phyloP scores from a whole-genome alignment of 2,113 vertebrate species.

The Entomyzon cyanotis region DNA sequence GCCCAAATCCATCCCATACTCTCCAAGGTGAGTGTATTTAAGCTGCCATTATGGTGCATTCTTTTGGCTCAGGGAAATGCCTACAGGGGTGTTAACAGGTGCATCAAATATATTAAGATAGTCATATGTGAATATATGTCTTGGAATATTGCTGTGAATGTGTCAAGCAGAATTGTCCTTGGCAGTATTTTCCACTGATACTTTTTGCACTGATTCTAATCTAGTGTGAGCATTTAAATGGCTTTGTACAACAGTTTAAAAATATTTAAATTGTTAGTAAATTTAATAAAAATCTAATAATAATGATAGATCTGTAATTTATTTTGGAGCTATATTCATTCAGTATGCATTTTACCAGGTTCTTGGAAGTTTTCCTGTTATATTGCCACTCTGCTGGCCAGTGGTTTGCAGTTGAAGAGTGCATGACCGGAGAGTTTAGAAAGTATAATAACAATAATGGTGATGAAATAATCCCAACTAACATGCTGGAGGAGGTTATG shows the following conservation, averaged over 20 bases:
- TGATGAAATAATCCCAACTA: slow-evolving; percentile 94
- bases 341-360: slow-evolving; percentile 74
- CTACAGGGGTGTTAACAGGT: not conserved
- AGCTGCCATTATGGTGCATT: not conserved
- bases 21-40: slow-evolving; percentile 83
- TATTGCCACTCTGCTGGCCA: slow-evolving; percentile 98
- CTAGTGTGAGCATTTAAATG: not conserved
- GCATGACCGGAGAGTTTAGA: slow-evolving; percentile 96
- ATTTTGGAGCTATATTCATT: not conserved
- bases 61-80: not conserved
- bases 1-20: slow-evolving; percentile 96
- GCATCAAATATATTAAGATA: not conserved
- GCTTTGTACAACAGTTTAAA: not conserved
- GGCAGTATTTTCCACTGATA: not conserved
- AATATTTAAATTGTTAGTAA: not conserved
- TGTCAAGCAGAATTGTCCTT: not conserved
- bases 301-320: not conserved
- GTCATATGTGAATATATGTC: not conserved
- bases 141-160: not conserved
- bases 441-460: slow-evolving; percentile 99
- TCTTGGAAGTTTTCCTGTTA: slow-evolving; percentile 94
- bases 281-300: not conserved
- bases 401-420: slow-evolving; percentile 98
- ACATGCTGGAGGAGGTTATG: slow-evolving; percentile 97
- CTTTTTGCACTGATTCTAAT: not conserved